Evolutionary conservation across 2,888 invertebrate species (phyloP), one percentile per base, ranked within the genome.

Genomic region (Aelia acuminata): DNA sequence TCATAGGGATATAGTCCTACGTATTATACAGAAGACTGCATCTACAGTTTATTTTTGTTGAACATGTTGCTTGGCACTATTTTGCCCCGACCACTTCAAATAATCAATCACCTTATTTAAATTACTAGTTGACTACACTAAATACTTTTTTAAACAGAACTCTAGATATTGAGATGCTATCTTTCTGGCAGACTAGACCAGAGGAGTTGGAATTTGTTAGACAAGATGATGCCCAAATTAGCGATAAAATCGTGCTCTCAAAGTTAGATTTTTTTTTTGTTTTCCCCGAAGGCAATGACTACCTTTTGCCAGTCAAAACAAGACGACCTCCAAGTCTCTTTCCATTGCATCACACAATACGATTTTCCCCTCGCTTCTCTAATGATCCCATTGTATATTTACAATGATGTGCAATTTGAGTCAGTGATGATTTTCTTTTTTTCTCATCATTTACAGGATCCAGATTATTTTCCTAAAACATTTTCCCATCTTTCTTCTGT

Each of bases 261-360:
- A 43, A 43, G 80, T 80, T 80, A 7, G 43, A n/a, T 80, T 70
- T 80, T 80, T n/a, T n/a, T n/a, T n/a, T n/a, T n/a, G n/a, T n/a
- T n/a, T 80, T 80, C 43, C 43, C 80, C n/a, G 39, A 11, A 20
- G 80, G 80, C 80, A 80, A 80, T 80, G 35, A 80, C 80, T 80
- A 47, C 80, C 80, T 80, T 80, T 43, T 80, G 80, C 75, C 75
- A 75, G 75, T 75, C 75, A 75, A 75, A 75, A 75, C 75, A 75
- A 75, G 75, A 22, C 80, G 80, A 80, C 80, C 80, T 80, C 80
- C 43, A 80, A 80, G 43, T n/a, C 80, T 13, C 11, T 3, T 20
- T n/a, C 43, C 8, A 10, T 80, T 80, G 22, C 80, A 47, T 80
- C 43, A 80, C 80, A 80, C 39, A n/a, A 43, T 43, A 80, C 43